Base-by-base conservation (phyloP, 2,113 vertebrate species). In the Turnix velox region DNA sequence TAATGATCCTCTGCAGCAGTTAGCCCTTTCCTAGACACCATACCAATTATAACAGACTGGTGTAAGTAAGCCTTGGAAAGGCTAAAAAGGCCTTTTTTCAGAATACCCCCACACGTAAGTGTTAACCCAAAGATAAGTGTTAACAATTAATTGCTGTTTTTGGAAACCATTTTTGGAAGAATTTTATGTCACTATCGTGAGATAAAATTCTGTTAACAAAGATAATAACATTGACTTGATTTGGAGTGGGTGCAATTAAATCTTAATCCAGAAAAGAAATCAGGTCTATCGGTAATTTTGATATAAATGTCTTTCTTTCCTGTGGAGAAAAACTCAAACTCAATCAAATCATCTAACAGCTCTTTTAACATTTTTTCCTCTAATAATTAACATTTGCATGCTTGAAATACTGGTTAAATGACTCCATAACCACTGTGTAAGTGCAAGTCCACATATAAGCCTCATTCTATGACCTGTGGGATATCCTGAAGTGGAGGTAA, bases 351-450 rank as follows among this genome's bases (percentile, higher is more conserved):
- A 55, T 76, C 71, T 80, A 81, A 81, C 51, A 82, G 58, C 18
- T 55, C 17, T 72, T 12, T 24, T 19, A 35, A 35, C 40, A 65
- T 76, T 61, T 43, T 25, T 33, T 11, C 14, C 40, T 24, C 46
- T 58, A 68, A 45, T 76, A 75, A 88, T 63, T 92, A 75, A 59
- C 13, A 80, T 92, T 69, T 94, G 9, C 77, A 79, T 89, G 72
- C 65, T 76, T 94, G 42, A 87, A 90, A 71, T 84, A 71, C 18
- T 88, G 43, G 74, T 84, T 84, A 90, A 90, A 87, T 37, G 27
- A 88, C 48, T 54, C 33, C 12, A 15, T 35, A 84, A 88, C 18
- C 33, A 81, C 15, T 37, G 35, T 92, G 12, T 1, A 2, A 84
- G 58, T 40, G 55, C 31, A 20, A 18, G 54, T 51, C 39, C 88